phyloP scores from a whole-genome alignment of 2,113 vertebrate species.

The Alouatta palliata region DNA sequence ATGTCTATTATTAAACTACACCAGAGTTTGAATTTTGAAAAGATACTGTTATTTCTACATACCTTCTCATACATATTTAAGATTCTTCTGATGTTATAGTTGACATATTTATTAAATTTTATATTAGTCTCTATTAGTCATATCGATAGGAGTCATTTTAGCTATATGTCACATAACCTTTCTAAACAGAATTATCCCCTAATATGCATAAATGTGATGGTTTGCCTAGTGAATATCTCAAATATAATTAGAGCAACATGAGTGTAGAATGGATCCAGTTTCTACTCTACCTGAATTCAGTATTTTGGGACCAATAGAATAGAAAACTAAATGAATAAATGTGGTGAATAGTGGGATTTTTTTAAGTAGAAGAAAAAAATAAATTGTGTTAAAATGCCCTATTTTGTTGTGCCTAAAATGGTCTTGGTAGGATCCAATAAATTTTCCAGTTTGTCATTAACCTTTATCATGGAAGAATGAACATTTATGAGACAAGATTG shows the following conservation, averaged over 20 bases:
- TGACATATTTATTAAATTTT: constrained; percentile 79
- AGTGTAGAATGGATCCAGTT: neutral
- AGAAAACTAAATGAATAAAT: constrained; percentile 50
- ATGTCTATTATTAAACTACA: constrained; percentile 78
- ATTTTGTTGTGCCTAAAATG: constrained; percentile 60
- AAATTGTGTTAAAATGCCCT: constrained; percentile 54
- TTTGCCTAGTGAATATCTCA: constrained; percentile 18
- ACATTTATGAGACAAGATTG: constrained; percentile 60
- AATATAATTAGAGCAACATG: constrained; percentile 9
- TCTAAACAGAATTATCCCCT: constrained; percentile 59
- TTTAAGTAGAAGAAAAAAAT: constrained; percentile 16
- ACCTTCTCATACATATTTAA: constrained; percentile 79
- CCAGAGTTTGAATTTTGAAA: constrained; percentile 75
- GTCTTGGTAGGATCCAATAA: constrained; percentile 43
- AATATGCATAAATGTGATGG: neutral
- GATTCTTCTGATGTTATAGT: constrained; percentile 68
- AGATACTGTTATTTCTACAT: constrained; percentile 76
- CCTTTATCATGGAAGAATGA: constrained; percentile 64
- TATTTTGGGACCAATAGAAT: constrained; percentile 36
- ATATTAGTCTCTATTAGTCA: constrained; percentile 70
- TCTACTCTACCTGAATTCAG: neutral
- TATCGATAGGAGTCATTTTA: constrained; percentile 68
- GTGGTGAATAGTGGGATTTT: neutral
- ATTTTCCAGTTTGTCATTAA: constrained; percentile 67
- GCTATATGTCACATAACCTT: constrained; percentile 62